Conservation (phyloP, 2,888 invertebrate species). For the Meliscaeva auricollis region DNA sequence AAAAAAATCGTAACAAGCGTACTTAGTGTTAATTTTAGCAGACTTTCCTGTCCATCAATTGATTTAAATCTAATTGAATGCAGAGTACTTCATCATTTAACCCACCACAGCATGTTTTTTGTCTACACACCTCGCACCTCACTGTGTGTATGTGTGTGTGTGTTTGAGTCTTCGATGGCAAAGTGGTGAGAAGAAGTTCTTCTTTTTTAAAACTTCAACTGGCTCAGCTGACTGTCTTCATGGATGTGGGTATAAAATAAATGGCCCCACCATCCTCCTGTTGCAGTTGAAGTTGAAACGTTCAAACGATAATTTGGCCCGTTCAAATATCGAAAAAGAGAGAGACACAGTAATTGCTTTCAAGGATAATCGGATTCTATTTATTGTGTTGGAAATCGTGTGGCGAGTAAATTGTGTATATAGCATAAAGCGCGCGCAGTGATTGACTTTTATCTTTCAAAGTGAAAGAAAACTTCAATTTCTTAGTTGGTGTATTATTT, state of each 20-base stretch:
- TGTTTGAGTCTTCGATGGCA: constrained; percentile 8
- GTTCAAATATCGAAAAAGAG: constrained; percentile 12
- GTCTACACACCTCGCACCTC: constrained; percentile 41
- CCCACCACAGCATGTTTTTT: constrained; percentile 31
- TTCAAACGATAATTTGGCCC: constrained; percentile 60
- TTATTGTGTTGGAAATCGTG: constrained; percentile 37
- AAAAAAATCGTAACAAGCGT: constrained; percentile 19
- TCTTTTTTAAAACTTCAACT: constrained; percentile 34
- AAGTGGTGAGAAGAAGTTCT: constrained; percentile 61
- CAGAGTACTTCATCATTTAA: constrained; percentile 25
- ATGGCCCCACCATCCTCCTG: constrained; percentile 77
- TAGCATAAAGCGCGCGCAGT: constrained; percentile 7
- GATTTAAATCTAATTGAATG: constrained; percentile 56
- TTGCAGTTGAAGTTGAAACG: constrained; percentile 77
- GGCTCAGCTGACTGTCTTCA: constrained; percentile 18
- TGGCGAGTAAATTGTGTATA: constrained; percentile 26
- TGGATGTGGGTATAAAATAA: constrained; percentile 77
- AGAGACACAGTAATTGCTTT: constrained; percentile 35
- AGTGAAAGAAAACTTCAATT: constrained; percentile 42
- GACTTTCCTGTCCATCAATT: constrained; percentile 28
- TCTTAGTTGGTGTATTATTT: constrained; percentile 19
- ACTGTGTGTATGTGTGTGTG: neutral
- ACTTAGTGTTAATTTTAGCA: constrained; percentile 37
- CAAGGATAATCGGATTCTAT: constrained; percentile 70
- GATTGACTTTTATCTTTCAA: constrained; percentile 41